phyloP scores from a whole-genome alignment of 1,140 invertebrate genomes.

The Chelonus insularis region DNA sequence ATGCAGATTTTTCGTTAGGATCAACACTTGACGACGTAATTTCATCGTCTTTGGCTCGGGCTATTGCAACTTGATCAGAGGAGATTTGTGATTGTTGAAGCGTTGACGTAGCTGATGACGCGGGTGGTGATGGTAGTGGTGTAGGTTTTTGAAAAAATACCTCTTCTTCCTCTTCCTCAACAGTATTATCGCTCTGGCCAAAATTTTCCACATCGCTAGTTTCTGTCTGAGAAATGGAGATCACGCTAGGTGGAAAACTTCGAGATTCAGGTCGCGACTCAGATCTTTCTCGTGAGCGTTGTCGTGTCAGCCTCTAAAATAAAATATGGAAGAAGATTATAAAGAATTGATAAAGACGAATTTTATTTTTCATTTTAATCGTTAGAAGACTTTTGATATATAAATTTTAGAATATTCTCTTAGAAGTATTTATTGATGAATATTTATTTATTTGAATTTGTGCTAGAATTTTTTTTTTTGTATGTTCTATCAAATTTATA shows the following conservation, averaged over 20 bases:
- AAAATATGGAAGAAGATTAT: not conserved
- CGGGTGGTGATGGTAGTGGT: constrained; percentile 32
- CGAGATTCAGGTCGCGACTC: constrained; percentile 47
- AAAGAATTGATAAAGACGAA: no score
- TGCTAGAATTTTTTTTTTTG: no score
- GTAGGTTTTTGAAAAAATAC: constrained; percentile 52
- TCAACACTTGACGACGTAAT: constrained; percentile 23
- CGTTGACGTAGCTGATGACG: constrained; percentile 29
- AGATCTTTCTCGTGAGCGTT: constrained; percentile 46
- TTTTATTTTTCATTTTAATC: no score
- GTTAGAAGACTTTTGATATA: no score
- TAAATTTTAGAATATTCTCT: no score
- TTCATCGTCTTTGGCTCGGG: constrained; percentile 36
- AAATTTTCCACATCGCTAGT: constrained; percentile 29
- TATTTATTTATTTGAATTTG: no score
- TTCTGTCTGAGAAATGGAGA: constrained; percentile 37
- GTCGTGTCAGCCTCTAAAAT: constrained; percentile 46
- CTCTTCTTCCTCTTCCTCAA: constrained; percentile 48
- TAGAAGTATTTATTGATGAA: no score
- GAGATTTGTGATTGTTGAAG: constrained; percentile 39
- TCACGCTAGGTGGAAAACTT: constrained; percentile 53
- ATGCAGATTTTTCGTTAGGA: constrained; percentile 21
- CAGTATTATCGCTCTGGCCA: constrained; percentile 21
- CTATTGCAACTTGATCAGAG: constrained; percentile 35
- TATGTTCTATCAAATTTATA: no score